These are phyloP conservation scores for Gryon sp. DNA, from an alignment of 1,140 invertebrate species.

Conservation along the genomic window DNA sequence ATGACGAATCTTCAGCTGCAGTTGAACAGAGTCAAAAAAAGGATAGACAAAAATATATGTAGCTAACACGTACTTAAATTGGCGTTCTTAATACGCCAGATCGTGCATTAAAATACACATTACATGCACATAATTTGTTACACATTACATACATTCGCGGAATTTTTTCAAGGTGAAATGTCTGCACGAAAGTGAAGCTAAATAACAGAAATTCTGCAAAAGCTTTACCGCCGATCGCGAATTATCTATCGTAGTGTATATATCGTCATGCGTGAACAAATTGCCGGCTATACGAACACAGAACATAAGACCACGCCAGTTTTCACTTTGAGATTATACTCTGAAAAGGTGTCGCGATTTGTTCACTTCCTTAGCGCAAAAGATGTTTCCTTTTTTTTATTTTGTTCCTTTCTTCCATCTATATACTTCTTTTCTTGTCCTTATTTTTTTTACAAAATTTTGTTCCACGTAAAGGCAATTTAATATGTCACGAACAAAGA, in stretches of 20 bases:
- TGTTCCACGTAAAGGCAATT: neutral
- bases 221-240: constrained; percentile 43
- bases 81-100: too few relatives aligned
- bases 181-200: constrained; percentile 52
- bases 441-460: neutral
- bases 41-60: too few relatives aligned
- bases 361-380: constrained; percentile 4
- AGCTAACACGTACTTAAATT: too few relatives aligned
- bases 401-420: too few relatives aligned
- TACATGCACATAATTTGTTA: constrained; percentile 41
- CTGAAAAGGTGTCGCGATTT: constrained; percentile 42
- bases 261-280: constrained; percentile 55
- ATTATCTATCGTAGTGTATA: constrained; percentile 34
- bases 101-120: constrained; percentile 33
- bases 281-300: constrained; percentile 37
- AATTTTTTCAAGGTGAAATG: constrained; percentile 56
- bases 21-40: too few relatives aligned
- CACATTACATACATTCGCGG: constrained; percentile 55
- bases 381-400: neutral
- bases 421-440: too few relatives aligned
- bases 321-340: constrained; percentile 28
- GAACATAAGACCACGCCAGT: constrained; percentile 14
- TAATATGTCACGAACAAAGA: neutral
- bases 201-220: constrained; percentile 52
- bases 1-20: too few relatives aligned